These are phyloP conservation scores for Drosophila ezoana DNA, from an alignment of 2,888 invertebrate species.

Conservation along the genomic window DNA sequence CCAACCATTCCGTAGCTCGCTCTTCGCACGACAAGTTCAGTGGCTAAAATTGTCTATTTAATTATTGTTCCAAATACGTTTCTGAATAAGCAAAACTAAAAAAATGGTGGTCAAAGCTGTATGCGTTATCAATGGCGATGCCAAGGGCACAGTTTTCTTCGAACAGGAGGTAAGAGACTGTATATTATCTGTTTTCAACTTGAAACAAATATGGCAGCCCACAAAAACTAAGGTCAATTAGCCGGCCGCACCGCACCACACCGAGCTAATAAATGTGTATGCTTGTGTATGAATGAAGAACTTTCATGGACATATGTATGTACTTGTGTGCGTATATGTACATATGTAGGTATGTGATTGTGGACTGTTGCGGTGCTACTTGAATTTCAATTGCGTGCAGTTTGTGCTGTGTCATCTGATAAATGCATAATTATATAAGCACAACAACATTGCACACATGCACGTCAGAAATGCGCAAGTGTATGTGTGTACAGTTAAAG, in stretches of 20 bases:
- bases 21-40: slow-evolving; percentile 13
- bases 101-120: slow-evolving; percentile 91
- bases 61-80: neutral
- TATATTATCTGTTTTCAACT: neutral
- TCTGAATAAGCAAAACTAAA: neutral
- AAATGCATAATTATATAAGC: slow-evolving; percentile 63
- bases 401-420: slow-evolving; percentile 61
- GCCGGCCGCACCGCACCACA: slow-evolving; percentile 54
- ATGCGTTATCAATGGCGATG: slow-evolving; percentile 94
- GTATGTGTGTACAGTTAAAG: neutral
- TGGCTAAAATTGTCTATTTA: neutral
- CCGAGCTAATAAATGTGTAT: slow-evolving; percentile 2
- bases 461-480: neutral
- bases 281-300: neutral
- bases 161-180: slow-evolving; percentile 89
- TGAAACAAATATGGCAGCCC: slow-evolving; percentile 29
- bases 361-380: slow-evolving; percentile 24
- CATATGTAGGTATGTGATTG: neutral
- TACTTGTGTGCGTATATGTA: slow-evolving; percentile 3
- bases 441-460: slow-evolving; percentile 28
- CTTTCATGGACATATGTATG: neutral
- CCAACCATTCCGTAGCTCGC: slow-evolving; percentile 13
- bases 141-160: slow-evolving; percentile 92
- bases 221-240: slow-evolving; percentile 60
- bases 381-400: slow-evolving; percentile 42